A percentile compares a stretch with the other conserved stretches of the same genome.
These are phyloP conservation scores for Brachymystax lenok DNA, from an alignment of 2,797 vertebrate genomes.

Conservation along the genomic window DNA sequence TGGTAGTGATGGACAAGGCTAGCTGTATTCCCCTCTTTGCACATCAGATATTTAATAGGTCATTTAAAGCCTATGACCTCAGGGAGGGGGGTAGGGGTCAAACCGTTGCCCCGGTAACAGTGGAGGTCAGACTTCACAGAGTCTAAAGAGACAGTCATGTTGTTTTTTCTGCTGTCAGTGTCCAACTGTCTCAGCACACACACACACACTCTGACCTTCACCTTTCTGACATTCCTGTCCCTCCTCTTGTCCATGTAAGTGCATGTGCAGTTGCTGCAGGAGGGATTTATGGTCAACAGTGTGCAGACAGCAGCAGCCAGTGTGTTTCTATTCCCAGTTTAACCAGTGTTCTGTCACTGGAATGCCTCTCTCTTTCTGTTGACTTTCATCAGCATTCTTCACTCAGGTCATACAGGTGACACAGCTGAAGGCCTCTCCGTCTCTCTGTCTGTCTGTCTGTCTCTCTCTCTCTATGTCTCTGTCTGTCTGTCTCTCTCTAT, in stretches of 20 bases:
- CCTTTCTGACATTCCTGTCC: background rate
- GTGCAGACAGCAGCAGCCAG: constrained; percentile 28
- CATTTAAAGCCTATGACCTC: background rate
- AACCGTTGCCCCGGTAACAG: background rate
- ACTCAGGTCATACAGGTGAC: constrained; percentile 27
- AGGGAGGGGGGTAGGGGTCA: background rate
- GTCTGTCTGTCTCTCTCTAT: too few species aligned
- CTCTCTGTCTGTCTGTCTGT: background rate
- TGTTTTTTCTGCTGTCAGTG: background rate
- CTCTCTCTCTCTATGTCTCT: constrained; percentile 11
- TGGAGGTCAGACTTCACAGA: background rate
- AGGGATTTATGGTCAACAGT: constrained; percentile 53
- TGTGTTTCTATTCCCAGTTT: constrained; percentile 52
- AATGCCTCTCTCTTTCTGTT: constrained; percentile 8
- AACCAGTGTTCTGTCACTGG: constrained; percentile 27
- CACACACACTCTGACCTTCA: background rate
- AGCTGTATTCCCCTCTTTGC: background rate
- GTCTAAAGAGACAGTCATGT: background rate
- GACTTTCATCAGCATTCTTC: constrained; percentile 38
- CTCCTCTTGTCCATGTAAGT: constrained; percentile 6
- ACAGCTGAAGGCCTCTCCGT: constrained; percentile 45
- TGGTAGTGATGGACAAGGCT: background rate
- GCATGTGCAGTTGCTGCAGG: constrained; percentile 43
- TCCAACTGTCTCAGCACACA: background rate
- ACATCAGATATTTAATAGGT: background rate